Evolutionary conservation across 2,113 vertebrate genomes (phyloP).

Genomic region (Sinocyclocheilus rhinocerous): DNA sequence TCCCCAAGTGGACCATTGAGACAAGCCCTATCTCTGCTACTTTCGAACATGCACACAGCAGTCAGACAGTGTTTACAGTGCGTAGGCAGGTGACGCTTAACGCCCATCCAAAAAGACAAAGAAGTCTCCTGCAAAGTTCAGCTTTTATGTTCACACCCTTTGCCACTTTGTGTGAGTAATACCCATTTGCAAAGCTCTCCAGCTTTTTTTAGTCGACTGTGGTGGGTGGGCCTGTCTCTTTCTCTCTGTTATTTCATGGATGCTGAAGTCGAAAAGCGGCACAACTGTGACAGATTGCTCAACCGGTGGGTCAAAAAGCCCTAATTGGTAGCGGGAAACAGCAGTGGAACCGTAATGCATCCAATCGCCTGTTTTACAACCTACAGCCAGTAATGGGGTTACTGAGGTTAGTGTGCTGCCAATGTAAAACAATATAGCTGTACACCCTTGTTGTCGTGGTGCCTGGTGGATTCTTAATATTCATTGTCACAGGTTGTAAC

Average conservation of each 20-base stretch:
- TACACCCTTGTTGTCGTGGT: constrained; percentile 66
- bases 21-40: neutral
- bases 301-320: constrained; percentile 67
- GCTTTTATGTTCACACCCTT: constrained; percentile 71
- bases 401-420: constrained; percentile 65
- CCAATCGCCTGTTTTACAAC: constrained; percentile 69
- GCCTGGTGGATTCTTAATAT: constrained; percentile 74
- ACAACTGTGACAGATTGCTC: constrained; percentile 63
- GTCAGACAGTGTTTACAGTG: constrained; percentile 27
- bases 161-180: constrained; percentile 66
- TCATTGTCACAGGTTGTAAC: constrained; percentile 60
- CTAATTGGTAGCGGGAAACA: constrained; percentile 69
- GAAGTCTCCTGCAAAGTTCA: constrained; percentile 61
- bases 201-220: constrained; percentile 3
- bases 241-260: constrained; percentile 31
- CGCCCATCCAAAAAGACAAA: constrained; percentile 54
- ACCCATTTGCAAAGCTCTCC: constrained; percentile 62
- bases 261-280: constrained; percentile 46
- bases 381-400: constrained; percentile 60
- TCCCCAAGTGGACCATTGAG: neutral
- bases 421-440: constrained; percentile 69
- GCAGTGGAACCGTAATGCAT: constrained; percentile 55
- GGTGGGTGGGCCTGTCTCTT: constrained; percentile 11
- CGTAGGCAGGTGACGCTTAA: constrained; percentile 19
- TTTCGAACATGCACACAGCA: constrained; percentile 8